Evolutionary conservation across 2,888 invertebrate species (phyloP), one percentile per base, ranked within the genome.

Genomic region (Stenodera caucasica): DNA sequence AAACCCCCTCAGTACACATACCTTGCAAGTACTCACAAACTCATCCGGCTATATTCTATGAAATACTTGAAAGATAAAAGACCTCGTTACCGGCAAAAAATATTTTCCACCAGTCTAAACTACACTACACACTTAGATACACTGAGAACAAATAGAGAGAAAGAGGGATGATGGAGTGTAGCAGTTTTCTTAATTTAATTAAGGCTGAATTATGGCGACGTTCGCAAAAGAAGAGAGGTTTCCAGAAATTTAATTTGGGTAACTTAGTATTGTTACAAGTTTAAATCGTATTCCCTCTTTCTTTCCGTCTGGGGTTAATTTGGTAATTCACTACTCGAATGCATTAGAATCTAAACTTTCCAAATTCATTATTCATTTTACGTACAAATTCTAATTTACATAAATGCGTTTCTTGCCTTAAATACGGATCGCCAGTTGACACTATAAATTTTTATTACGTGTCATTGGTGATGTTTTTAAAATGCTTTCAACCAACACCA

Each of bases 261-360:
- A 77, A 77, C 75, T 77, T 75, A 74, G 76, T 75, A 76, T 76
- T 77, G 78, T 78, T 77, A 70, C 77, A 72, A 75, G 72, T 74
- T 75, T 72, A 75, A 76, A 76, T 75, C 75, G 73, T 67, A 67
- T 72, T 71, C 69, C 68, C 65, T 61, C 66, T 60, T 66, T 68
- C 67, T 68, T 70, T 64, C 51, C 61, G 58, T 51, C 62, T 62
- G 67, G 67, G 69, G 73, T 72, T 76, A 77, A 76, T 71, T 71
- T 67, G 69, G 68, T 72, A 72, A 73, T 74, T 75, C 73, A 68
- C 73, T 70, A 68, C 69, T 70, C 68, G 72, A 70, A 74, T 69
- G 67, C 67, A 72, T 71, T 70, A 68, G 70, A 69, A 70, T 67
- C 66, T 64, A 69, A 69, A 72, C 67, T 69, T 71, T 69, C 63